These are phyloP conservation scores for Muscina levida DNA, from an alignment of 2,888 invertebrate species.

Conservation along the genomic window DNA sequence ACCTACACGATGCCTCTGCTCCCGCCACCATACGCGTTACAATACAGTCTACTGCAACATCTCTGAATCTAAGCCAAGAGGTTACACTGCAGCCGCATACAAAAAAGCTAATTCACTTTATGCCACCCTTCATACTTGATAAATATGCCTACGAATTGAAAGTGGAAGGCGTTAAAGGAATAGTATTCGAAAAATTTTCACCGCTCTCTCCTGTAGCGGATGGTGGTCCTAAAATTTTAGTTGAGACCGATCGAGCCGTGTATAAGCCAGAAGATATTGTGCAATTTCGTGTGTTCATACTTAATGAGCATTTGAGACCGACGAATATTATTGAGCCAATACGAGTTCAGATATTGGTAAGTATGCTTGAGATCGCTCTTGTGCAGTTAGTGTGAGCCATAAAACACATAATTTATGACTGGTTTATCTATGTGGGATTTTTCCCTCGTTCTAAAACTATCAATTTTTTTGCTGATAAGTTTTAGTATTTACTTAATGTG, in stretches of 20 bases:
- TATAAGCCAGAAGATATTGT: conserved; percentile 93
- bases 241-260: conserved; percentile 95
- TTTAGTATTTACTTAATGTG: too few relatives aligned
- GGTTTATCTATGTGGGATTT: too few relatives aligned
- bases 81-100: not conserved
- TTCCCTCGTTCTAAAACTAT: too few relatives aligned
- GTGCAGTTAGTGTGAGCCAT: too few relatives aligned
- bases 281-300: conserved; percentile 86
- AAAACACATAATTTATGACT: too few relatives aligned
- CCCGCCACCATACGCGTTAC: not conserved
- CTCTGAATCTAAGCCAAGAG: conserved; percentile 74
- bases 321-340: too few relatives aligned
- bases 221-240: conserved; percentile 84
- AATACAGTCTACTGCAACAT: conserved; percentile 85
- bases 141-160: conserved; percentile 73
- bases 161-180: conserved; percentile 83
- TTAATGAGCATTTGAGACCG: conserved; percentile 88
- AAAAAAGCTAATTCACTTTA: not conserved
- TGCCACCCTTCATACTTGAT: not conserved
- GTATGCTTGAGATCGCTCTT: too few relatives aligned
- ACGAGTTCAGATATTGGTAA: conserved; percentile 71
- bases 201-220: conserved; percentile 86
- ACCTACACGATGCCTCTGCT: not conserved
- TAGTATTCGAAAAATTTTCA: conserved; percentile 86
- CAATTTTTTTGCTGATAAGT: too few relatives aligned